Conservation (phyloP, 2,888 invertebrate genomes). For the Xestia xanthographa region DNA sequence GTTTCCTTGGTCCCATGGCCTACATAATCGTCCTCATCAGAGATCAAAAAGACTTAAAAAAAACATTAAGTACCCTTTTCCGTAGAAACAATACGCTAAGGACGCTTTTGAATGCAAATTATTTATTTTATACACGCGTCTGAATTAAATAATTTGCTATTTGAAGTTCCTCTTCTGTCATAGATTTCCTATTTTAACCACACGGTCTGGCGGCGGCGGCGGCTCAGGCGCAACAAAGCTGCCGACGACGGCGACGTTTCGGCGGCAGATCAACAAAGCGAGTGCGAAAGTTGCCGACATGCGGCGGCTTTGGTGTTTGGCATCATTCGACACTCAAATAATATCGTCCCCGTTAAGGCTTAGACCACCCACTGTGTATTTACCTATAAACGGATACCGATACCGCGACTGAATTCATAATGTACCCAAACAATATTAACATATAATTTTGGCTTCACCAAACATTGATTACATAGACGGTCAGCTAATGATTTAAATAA, state of each 20-base stretch:
- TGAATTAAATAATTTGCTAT: not conserved
- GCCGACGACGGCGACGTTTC: not conserved
- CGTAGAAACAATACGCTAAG: not conserved
- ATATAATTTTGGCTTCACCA: conserved; percentile 9
- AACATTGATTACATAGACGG: conserved; percentile 21
- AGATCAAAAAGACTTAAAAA: not conserved
- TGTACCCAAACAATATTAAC: conserved; percentile 9
- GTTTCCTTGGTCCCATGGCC: not conserved
- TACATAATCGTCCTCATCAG: not conserved
- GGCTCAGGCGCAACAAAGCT: too few relatives aligned
- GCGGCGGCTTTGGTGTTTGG: not conserved
- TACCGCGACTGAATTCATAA: conserved; percentile 16
- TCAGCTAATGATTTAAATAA: conserved; percentile 31
- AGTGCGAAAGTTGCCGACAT: not conserved
- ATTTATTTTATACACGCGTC: not conserved
- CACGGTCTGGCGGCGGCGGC: too few relatives aligned
- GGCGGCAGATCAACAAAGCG: not conserved
- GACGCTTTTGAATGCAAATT: not conserved
- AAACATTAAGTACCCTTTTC: not conserved
- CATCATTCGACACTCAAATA: not conserved
- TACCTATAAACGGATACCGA: not conserved
- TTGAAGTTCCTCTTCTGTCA: not conserved
- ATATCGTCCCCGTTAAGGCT: not conserved
- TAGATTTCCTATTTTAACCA: not conserved
- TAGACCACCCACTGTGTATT: conserved; percentile 22